phyloP scores from a whole-genome alignment of 2,797 vertebrate genomes.

The Mormyrops attenuatus region DNA sequence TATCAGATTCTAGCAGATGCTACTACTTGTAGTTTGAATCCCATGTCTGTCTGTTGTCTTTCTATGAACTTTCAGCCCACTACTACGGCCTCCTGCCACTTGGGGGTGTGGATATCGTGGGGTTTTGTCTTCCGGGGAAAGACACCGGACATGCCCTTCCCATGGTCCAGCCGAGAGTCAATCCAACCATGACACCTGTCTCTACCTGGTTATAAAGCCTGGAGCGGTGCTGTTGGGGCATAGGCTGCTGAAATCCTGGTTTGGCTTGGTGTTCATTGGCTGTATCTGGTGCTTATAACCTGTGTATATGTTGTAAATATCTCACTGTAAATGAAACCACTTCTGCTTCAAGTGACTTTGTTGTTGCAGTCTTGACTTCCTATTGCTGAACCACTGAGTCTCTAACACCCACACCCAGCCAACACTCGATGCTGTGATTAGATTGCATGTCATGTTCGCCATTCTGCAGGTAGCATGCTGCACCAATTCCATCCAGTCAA shows the following conservation, averaged over 20 bases:
- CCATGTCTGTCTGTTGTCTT: not conserved
- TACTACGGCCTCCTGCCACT: not conserved
- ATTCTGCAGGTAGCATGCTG: not conserved
- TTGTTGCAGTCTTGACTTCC: not conserved
- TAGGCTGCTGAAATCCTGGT: not conserved
- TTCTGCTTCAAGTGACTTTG: not conserved
- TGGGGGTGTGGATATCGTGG: not conserved
- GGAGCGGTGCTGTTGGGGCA: not conserved
- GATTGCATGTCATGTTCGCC: not conserved
- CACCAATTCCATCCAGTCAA: not conserved
- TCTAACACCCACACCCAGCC: not conserved
- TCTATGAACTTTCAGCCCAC: not conserved
- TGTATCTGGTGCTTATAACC: not conserved
- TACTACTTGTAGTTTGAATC: not conserved
- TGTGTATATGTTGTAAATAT: not conserved
- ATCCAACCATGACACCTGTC: not conserved
- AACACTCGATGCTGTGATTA: not conserved
- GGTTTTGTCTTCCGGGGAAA: not conserved
- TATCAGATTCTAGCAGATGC: not conserved
- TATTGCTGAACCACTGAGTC: not conserved
- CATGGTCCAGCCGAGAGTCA: not conserved
- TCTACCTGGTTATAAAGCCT: not conserved
- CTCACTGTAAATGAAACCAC: not conserved
- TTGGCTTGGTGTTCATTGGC: not conserved
- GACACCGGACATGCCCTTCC: not conserved